phyloP scores from a whole-genome alignment of 2,113 vertebrate genomes.

The Crypturellus undulatus region DNA sequence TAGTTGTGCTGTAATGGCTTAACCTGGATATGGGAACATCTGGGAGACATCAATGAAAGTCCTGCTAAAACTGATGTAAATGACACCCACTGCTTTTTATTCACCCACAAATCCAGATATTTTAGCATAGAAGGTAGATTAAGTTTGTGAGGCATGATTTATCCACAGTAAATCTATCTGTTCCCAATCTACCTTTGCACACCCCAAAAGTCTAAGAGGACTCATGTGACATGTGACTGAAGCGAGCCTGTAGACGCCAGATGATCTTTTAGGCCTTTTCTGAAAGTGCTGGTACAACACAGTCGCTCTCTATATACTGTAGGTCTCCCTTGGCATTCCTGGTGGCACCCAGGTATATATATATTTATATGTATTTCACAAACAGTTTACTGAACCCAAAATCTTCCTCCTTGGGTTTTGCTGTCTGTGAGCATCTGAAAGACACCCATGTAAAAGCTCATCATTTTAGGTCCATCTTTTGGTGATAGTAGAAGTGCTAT shows the following conservation, averaged over 20 bases:
- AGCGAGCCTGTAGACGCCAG: not conserved
- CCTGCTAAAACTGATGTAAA: not conserved
- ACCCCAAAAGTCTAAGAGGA: not conserved
- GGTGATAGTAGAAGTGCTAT: no score
- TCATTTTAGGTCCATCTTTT: no score
- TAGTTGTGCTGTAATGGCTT: not conserved
- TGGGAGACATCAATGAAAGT: not conserved
- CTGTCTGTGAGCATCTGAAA: no score
- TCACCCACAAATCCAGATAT: not conserved
- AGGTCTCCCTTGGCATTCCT: not conserved
- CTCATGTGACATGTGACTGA: not conserved
- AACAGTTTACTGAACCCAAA: no score
- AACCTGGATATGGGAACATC: not conserved
- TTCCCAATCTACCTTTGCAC: not conserved
- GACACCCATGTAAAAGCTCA: no score
- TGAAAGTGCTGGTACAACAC: not conserved
- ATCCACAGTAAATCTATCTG: not conserved
- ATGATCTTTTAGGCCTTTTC: not conserved
- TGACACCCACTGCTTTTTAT: not conserved
- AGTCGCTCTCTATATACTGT: not conserved
- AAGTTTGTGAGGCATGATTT: not conserved
- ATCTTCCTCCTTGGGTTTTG: no score
- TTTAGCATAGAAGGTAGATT: not conserved
- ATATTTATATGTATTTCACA: no score
- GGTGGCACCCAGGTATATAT: not conserved